A percentile compares a stretch with the other conserved stretches of the same genome.
phyloP scores from a whole-genome alignment of 2,888 invertebrate genomes.

The Drosophila tripunctata region DNA sequence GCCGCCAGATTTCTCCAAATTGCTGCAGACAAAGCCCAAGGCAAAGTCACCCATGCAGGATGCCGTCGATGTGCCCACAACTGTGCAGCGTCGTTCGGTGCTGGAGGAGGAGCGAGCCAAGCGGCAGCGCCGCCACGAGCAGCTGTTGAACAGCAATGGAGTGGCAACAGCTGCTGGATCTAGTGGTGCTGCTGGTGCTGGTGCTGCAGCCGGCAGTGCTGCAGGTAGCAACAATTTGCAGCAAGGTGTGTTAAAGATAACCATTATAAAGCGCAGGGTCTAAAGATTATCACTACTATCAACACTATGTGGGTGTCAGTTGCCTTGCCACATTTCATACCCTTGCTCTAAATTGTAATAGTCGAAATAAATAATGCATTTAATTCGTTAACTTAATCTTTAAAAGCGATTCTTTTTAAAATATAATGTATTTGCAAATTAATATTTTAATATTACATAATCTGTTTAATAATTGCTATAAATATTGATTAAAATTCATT shows the following conservation, averaged over 20 bases:
- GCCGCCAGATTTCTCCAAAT: constrained; percentile 82
- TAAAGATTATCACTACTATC: neutral
- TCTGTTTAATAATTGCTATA: too few species aligned
- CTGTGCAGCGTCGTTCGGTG: constrained; percentile 80
- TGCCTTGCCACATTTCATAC: neutral
- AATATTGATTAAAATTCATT: too few species aligned
- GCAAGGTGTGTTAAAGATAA: constrained; percentile 67
- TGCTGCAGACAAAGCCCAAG: constrained; percentile 81
- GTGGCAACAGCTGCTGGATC: constrained; percentile 18
- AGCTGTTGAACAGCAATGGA: constrained; percentile 64
- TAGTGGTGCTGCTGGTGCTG: constrained; percentile 9
- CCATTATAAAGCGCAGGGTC: constrained; percentile 39
- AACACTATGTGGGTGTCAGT: neutral
- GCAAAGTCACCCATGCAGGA: constrained; percentile 83
- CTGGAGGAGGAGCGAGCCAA: constrained; percentile 83
- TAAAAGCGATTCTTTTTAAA: too few species aligned
- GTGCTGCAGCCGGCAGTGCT: constrained; percentile 32
- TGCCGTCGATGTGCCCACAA: constrained; percentile 79
- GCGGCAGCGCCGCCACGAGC: constrained; percentile 82
- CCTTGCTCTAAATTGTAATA: constrained; percentile 1
- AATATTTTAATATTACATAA: too few species aligned
- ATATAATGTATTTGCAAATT: too few species aligned
- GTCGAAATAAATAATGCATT: neutral
- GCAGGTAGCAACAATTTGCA: constrained; percentile 43
- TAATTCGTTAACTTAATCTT: neutral